These are phyloP conservation scores for Peucedramus taeniatus DNA, from an alignment of 2,113 vertebrate genomes.

Conservation along the genomic window DNA sequence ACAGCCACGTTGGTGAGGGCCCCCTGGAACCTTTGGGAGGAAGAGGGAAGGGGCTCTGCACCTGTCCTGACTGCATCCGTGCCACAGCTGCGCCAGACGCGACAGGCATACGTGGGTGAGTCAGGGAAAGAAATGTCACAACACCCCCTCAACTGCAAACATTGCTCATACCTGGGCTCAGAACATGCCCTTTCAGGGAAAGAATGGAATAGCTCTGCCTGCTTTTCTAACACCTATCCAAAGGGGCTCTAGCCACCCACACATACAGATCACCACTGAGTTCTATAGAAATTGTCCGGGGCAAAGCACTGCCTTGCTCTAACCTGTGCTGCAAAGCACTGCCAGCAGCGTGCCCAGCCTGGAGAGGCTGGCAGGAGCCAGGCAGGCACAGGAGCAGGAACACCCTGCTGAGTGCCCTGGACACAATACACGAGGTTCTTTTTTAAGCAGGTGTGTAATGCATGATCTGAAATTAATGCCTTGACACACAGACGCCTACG, in stretches of 20 bases:
- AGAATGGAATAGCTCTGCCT: neutral
- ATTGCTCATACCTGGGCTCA: neutral
- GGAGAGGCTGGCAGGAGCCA: neutral
- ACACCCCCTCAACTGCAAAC: neutral
- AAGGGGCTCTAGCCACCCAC: neutral
- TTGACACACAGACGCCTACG: rapidly evolving
- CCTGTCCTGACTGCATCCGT: neutral
- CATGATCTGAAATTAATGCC: neutral
- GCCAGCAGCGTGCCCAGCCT: neutral
- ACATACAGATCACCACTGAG: rapidly evolving
- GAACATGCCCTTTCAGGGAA: neutral
- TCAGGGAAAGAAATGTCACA: neutral
- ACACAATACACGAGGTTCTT: neutral
- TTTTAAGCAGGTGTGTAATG: neutral
- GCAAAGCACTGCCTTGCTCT: neutral
- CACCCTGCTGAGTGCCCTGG: neutral
- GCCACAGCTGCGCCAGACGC: rapidly evolving
- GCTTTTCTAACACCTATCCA: neutral
- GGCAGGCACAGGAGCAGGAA: neutral
- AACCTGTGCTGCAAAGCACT: neutral
- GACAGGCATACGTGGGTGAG: neutral
- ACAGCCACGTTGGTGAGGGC: rapidly evolving
- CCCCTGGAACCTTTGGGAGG: neutral
- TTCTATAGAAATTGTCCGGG: rapidly evolving
- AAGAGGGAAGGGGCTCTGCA: neutral